Evolutionary conservation across 2,888 invertebrate genomes (phyloP).

Genomic region (Scaptomyza reducta): DNA sequence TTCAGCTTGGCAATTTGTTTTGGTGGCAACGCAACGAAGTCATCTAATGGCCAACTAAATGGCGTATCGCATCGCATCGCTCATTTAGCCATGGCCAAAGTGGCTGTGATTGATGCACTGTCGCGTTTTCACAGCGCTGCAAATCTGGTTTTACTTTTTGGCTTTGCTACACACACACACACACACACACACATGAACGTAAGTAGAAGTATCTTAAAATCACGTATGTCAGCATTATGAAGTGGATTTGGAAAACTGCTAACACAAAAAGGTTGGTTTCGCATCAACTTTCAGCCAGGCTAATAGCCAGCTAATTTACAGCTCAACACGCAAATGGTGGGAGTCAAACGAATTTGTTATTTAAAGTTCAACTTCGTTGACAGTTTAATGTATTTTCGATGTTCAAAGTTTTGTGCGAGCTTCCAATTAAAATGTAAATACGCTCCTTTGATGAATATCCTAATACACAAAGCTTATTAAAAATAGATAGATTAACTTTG

Average conservation of each 20-base stretch:
- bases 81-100: slow-evolving; percentile 20
- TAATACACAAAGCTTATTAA: background rate
- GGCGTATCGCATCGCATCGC: slow-evolving; percentile 37
- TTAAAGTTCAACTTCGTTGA: background rate
- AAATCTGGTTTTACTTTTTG: slow-evolving; percentile 5
- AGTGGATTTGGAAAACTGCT: slow-evolving; percentile 1
- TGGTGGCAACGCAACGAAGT: slow-evolving; percentile 34
- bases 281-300: slow-evolving; percentile 1
- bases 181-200: background rate
- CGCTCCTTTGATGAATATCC: background rate
- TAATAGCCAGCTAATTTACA: slow-evolving; percentile 5
- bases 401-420: background rate
- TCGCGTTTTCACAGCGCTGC: slow-evolving; percentile 1
- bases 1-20: slow-evolving; percentile 44
- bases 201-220: background rate
- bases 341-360: background rate
- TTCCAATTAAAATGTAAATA: slow-evolving; percentile 1
- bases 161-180: background rate
- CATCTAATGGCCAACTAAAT: slow-evolving; percentile 52
- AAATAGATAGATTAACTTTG: background rate
- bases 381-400: slow-evolving; percentile 1
- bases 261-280: background rate
- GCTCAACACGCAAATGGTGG: background rate
- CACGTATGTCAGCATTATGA: slow-evolving; percentile 4
- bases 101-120: slow-evolving; percentile 50